These are phyloP conservation scores for Cnemophilus loriae DNA, from an alignment of 2,113 vertebrate genomes.

Conservation along the genomic window DNA sequence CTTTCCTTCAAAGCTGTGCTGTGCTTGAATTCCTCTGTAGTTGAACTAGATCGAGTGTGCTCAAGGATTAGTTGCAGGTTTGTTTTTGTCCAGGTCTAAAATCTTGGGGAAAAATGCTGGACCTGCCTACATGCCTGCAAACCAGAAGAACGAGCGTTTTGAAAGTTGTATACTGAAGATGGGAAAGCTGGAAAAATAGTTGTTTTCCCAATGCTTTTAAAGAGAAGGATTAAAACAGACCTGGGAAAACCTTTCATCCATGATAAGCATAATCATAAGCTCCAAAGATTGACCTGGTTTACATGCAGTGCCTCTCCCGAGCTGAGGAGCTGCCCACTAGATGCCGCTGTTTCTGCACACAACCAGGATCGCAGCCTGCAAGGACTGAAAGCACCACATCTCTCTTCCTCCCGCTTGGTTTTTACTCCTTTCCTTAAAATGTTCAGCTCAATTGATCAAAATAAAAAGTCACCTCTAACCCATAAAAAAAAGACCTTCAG, in stretches of 20 bases:
- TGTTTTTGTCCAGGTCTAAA: neutral
- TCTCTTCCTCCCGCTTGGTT: neutral
- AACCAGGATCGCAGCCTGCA: neutral
- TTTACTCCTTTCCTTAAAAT: neutral
- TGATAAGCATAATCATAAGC: neutral
- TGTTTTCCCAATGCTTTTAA: neutral
- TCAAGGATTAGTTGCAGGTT: neutral
- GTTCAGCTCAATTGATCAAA: neutral
- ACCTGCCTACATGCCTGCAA: neutral
- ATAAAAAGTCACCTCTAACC: neutral
- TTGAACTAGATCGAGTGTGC: neutral
- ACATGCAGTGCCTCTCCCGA: neutral
- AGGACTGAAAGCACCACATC: neutral
- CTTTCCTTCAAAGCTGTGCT: neutral
- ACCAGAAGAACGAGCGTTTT: neutral
- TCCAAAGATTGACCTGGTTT: neutral
- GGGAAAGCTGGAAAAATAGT: neutral
- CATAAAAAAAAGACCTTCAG: neutral
- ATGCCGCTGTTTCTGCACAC: constrained; percentile 72
- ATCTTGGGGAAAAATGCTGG: neutral
- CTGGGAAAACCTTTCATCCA: neutral
- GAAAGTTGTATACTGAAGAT: neutral
- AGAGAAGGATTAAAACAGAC: neutral
- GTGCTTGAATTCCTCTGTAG: neutral
- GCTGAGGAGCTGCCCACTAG: constrained; percentile 60